A percentile compares a stretch with the other conserved stretches of the same genome.
phyloP scores from a whole-genome alignment of 2,888 invertebrate species.

The Tenthredo livida region DNA sequence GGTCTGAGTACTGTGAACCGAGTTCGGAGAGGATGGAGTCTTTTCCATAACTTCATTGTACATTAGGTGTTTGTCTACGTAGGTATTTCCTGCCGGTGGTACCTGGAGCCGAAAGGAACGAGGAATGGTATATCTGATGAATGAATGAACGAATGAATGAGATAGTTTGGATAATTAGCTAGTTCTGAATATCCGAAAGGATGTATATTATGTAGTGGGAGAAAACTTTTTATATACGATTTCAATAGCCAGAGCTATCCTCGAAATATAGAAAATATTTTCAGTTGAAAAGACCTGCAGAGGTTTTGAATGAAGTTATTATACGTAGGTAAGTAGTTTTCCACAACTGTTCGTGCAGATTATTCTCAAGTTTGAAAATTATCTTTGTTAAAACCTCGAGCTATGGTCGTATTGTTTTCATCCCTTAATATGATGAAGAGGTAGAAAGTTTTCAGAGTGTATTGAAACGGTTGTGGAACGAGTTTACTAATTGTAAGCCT shows the following conservation, averaged over 20 bases:
- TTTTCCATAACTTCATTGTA: conserved; percentile 85
- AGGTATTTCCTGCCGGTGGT: conserved; percentile 73
- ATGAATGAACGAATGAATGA: background rate
- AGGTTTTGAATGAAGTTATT: background rate
- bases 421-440: background rate
- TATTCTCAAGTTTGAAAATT: background rate
- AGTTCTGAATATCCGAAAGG: background rate
- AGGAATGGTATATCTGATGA: background rate
- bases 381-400: background rate
- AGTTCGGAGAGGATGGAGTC: conserved; percentile 68
- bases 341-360: background rate
- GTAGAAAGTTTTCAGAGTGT: background rate
- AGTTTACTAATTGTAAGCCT: background rate
- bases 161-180: background rate
- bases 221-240: background rate
- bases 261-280: background rate
- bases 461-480: background rate
- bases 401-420: background rate
- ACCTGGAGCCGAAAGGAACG: conserved; percentile 55
- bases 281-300: background rate
- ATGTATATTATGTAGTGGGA: too few species aligned
- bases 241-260: background rate
- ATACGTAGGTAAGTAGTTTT: background rate
- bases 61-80: conserved; percentile 84
- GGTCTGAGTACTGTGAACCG: conserved; percentile 67